Conservation (phyloP, 35 echinoderm and acorn worm genomes). For the Anneissia japonica region DNA sequence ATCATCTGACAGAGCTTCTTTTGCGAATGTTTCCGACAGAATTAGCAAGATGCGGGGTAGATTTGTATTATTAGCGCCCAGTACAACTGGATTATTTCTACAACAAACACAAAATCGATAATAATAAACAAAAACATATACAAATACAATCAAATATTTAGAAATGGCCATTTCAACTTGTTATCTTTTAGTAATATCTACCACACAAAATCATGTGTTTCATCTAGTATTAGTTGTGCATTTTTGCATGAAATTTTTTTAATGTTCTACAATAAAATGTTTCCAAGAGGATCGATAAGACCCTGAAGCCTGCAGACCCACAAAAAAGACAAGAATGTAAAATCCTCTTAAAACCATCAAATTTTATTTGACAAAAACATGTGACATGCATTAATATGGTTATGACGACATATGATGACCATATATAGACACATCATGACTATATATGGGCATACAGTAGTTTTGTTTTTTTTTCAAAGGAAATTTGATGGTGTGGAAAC, state of each 20-base stretch:
- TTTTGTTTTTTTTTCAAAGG: no score
- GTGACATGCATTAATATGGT: no score
- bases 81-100: constrained; percentile 70
- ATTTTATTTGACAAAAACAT: background rate
- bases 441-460: no score
- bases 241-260: no score
- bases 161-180: background rate
- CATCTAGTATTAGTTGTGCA: no score
- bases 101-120: background rate
- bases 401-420: no score
- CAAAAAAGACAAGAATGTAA: background rate
- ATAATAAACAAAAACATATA: background rate
- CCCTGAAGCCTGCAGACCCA: background rate
- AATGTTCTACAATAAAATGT: no score
- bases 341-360: background rate
- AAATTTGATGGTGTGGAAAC: no score
- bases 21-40: constrained; percentile 60
- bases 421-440: no score
- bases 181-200: background rate
- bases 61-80: constrained; percentile 77
- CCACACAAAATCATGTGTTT: no score
- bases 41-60: constrained; percentile 69
- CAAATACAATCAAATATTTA: background rate
- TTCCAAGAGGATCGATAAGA: no score
- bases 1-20: constrained; percentile 67